Conservation (phyloP, 1,140 invertebrate genomes). For the Scylla paramamosain region DNA sequence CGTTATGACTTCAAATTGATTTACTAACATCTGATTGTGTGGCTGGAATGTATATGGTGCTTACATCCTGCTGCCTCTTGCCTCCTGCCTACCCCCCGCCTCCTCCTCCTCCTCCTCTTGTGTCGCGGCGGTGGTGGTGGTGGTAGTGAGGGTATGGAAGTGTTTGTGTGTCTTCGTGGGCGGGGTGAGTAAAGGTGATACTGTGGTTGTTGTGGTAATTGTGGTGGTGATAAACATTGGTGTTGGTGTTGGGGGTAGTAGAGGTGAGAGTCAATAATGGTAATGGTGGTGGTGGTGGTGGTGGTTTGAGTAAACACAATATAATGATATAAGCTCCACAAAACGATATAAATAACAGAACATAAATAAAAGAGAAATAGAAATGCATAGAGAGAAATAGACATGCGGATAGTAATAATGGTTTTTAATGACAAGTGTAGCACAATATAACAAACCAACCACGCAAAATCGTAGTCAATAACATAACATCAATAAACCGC, state of each 20-base stretch:
- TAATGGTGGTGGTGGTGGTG: neutral
- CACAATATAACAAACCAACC: too few species aligned
- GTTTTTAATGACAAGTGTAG: too few species aligned
- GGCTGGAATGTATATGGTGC: slow-evolving; percentile 12
- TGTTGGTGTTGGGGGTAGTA: neutral
- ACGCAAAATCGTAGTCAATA: too few species aligned
- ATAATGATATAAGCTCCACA: neutral
- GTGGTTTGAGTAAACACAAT: neutral
- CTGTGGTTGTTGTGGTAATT: neutral
- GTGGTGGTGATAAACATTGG: neutral
- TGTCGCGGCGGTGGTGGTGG: neutral
- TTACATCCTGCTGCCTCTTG: too few species aligned
- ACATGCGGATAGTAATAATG: neutral
- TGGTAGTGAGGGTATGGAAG: neutral
- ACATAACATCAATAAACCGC: too few species aligned
- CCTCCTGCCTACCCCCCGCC: too few species aligned
- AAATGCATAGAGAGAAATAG: neutral
- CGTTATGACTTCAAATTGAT: slow-evolving; percentile 5
- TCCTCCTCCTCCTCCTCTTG: neutral
- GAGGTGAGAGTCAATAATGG: neutral
- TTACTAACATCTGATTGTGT: slow-evolving; percentile 23
- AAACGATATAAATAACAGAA: neutral
- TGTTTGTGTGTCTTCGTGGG: neutral
- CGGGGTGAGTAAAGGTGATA: neutral
- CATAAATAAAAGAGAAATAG: neutral